Evolutionary conservation across 2,888 invertebrate species (phyloP).

Genomic region (Steinernema hermaphroditum): DNA sequence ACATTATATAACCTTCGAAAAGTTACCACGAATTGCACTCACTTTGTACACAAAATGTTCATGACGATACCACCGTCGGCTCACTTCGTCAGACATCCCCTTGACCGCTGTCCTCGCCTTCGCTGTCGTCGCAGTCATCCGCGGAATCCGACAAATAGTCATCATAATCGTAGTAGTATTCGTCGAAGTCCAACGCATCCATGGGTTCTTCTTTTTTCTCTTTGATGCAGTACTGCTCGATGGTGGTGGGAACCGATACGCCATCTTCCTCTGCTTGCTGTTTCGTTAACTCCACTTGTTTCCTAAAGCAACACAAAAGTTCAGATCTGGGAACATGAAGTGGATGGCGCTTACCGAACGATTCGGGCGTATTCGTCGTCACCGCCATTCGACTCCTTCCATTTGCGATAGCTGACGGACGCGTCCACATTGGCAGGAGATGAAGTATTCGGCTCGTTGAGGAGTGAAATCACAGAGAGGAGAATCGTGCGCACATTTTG

Average conservation of each 20-base stretch:
- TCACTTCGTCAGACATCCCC: slow-evolving; percentile 53
- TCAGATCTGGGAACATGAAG: not conserved
- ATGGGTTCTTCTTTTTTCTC: slow-evolving; percentile 77
- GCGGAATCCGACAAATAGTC: slow-evolving; percentile 69
- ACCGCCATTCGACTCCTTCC: slow-evolving; percentile 80
- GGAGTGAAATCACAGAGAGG: slow-evolving; percentile 90
- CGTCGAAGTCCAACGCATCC: slow-evolving; percentile 94
- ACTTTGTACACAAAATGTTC: slow-evolving; percentile 11
- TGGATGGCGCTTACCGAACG: slow-evolving; percentile 73
- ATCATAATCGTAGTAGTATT: slow-evolving; percentile 81
- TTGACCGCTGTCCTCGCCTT: slow-evolving; percentile 64
- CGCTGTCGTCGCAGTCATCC: slow-evolving; percentile 51
- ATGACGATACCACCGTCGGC: slow-evolving; percentile 5
- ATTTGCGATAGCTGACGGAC: slow-evolving; percentile 96
- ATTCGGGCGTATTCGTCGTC: slow-evolving; percentile 96
- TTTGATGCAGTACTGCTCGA: slow-evolving; percentile 94
- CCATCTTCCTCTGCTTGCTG: slow-evolving; percentile 94
- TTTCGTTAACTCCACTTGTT: slow-evolving; percentile 92
- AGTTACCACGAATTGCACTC: not conserved
- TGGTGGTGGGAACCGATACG: slow-evolving; percentile 90
- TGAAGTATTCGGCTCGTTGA: slow-evolving; percentile 97
- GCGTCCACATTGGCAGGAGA: slow-evolving; percentile 99
- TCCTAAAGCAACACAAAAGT: slow-evolving; percentile 72
- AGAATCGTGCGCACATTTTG: slow-evolving; percentile 92
- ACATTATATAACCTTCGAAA: slow-evolving; percentile 13